Conservation (phyloP, 64 coral and sea anemone species). For the Montipora cactus region DNA sequence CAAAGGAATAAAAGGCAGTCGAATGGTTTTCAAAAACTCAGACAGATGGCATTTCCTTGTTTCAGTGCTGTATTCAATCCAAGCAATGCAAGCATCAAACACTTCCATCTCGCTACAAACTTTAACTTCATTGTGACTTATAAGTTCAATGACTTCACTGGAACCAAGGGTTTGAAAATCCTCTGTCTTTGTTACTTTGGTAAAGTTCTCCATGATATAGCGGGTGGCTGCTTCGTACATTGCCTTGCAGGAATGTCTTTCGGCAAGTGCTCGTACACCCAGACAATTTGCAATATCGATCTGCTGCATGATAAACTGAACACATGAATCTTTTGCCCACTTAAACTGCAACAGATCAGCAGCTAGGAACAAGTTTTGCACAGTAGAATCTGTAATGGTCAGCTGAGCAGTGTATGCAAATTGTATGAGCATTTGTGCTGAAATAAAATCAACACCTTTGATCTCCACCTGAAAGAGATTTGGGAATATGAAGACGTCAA, state of each 20-base stretch:
- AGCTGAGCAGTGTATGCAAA: conserved; percentile 90
- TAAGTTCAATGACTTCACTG: conserved; percentile 74
- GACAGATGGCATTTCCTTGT: conserved; percentile 70
- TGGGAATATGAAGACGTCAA: neutral
- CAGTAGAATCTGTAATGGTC: conserved; percentile 85
- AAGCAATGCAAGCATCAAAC: conserved; percentile 78
- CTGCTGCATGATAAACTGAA: conserved; percentile 87
- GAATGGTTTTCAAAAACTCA: conserved; percentile 78
- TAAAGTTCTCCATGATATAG: conserved; percentile 78
- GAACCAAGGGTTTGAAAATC: conserved; percentile 85
- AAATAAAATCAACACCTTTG: conserved; percentile 84
- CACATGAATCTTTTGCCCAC: conserved; percentile 88
- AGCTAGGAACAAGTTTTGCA: conserved; percentile 92
- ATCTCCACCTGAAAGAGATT: conserved; percentile 82
- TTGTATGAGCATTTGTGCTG: conserved; percentile 75
- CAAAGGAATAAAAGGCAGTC: conserved; percentile 86
- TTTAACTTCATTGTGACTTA: conserved; percentile 79
- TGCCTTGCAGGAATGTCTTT: conserved; percentile 74
- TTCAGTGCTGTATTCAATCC: conserved; percentile 74
- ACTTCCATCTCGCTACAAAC: conserved; percentile 79
- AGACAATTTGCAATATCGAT: conserved; percentile 90
- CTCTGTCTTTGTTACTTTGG: conserved; percentile 74
- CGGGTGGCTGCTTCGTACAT: conserved; percentile 74
- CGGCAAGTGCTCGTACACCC: conserved; percentile 81
- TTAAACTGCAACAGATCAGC: conserved; percentile 92